A percentile compares a stretch with the other conserved stretches of the same genome.
Evolutionary conservation across 2,797 vertebrate genomes (phyloP).

Genomic region (Oceanodroma leucorhoa): DNA sequence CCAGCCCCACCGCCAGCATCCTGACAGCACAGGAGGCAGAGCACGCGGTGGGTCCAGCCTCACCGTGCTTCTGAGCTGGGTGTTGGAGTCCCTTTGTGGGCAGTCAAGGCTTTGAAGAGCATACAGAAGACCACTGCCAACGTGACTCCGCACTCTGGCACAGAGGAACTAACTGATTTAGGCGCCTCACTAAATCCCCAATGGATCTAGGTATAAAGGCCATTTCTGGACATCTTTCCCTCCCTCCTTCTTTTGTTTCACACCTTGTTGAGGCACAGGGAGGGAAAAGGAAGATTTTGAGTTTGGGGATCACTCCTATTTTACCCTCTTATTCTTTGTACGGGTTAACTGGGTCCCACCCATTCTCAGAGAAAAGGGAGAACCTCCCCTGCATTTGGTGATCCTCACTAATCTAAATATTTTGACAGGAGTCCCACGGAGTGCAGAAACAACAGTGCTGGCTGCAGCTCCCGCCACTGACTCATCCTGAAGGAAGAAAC

Average conservation of each 20-base stretch:
- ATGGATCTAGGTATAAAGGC: not conserved
- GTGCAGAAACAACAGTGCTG: slow-evolving; percentile 23
- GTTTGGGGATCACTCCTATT: not conserved
- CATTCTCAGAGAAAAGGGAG: not conserved
- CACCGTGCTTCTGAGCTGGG: not conserved
- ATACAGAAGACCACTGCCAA: not conserved
- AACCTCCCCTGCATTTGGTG: not conserved
- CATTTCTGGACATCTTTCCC: not conserved
- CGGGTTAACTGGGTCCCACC: not conserved
- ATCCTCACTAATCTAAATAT: slow-evolving; percentile 41
- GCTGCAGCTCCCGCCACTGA: slow-evolving; percentile 8
- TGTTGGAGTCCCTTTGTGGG: not conserved
- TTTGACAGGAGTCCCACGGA: slow-evolving; percentile 25
- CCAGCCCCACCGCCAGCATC: not conserved
- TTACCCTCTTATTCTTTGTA: not conserved
- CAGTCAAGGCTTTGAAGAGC: not conserved
- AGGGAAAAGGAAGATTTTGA: not conserved
- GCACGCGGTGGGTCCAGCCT: not conserved
- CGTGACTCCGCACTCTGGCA: fast-evolving
- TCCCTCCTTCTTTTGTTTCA: not conserved
- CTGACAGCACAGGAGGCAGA: not conserved
- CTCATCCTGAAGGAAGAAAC: slow-evolving; percentile 14
- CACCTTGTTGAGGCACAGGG: not conserved
- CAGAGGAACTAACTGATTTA: not conserved
- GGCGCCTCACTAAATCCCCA: not conserved